A percentile compares a stretch with the other conserved stretches of the same genome.
Conservation (phyloP, 2,113 vertebrate genomes). For the Desmodus rotundus region DNA sequence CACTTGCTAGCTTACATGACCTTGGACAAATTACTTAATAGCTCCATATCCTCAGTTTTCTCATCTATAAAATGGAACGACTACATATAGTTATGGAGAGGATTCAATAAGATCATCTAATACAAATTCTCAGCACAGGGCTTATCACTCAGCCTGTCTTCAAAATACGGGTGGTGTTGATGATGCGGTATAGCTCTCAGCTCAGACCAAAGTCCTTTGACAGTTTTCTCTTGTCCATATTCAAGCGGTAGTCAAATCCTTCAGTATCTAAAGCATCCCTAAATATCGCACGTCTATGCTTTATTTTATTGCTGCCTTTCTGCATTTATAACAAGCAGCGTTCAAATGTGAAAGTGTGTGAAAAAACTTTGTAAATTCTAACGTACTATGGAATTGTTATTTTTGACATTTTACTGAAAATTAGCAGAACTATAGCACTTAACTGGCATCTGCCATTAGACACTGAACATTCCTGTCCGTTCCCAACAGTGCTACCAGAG, state of each 20-base stretch:
- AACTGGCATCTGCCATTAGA: background rate
- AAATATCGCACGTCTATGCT: background rate
- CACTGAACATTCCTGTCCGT: background rate
- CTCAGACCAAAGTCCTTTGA: background rate
- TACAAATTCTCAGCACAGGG: background rate
- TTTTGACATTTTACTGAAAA: constrained; percentile 18
- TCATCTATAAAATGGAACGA: background rate
- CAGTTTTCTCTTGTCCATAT: background rate
- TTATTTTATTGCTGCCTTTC: background rate
- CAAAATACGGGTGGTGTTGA: background rate
- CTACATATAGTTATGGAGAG: background rate
- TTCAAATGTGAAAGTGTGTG: background rate
- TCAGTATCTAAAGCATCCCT: background rate
- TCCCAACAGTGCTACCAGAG: background rate
- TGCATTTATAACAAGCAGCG: background rate
- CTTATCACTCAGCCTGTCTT: background rate
- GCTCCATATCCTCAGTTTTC: background rate
- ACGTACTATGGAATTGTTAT: background rate
- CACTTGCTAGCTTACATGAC: background rate
- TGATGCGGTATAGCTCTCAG: background rate
- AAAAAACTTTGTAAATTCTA: background rate
- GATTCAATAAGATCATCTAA: background rate
- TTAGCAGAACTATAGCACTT: background rate
- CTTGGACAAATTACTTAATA: background rate
- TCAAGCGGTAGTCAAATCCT: background rate